Conservation (phyloP, 2,797 vertebrate genomes). For the Gila robusta region DNA sequence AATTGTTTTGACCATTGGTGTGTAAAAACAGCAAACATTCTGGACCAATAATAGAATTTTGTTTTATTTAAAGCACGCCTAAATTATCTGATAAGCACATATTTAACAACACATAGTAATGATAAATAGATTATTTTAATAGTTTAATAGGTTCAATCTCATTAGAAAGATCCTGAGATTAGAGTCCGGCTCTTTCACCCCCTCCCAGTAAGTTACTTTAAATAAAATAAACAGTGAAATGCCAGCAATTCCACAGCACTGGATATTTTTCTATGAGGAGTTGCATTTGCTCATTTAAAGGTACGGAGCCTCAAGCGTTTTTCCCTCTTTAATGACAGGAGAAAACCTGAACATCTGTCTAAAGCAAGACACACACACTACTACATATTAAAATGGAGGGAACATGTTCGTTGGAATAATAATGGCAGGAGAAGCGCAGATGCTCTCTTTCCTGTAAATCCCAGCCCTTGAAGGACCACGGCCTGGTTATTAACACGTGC, state of each 20-base stretch:
- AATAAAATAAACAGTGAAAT: constrained; percentile 3
- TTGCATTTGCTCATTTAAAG: constrained; percentile 17
- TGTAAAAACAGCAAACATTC: not conserved
- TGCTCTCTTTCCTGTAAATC: constrained; percentile 39
- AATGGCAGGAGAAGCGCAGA: constrained; percentile 34
- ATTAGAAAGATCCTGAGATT: not conserved
- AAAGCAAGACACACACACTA: constrained; percentile 9
- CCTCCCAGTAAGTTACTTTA: not conserved
- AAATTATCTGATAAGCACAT: not conserved
- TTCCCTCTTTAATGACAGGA: constrained; percentile 18
- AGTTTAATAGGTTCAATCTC: not conserved
- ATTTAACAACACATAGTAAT: not conserved
- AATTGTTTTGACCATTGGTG: not conserved
- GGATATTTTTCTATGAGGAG: constrained; percentile 1
- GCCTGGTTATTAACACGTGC: constrained; percentile 47
- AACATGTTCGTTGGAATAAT: constrained; percentile 27
- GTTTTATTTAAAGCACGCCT: not conserved
- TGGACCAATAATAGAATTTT: not conserved
- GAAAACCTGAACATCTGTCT: constrained; percentile 42
- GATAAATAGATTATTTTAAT: not conserved
- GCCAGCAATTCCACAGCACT: not conserved
- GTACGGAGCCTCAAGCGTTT: not conserved
- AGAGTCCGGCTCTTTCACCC: not conserved
- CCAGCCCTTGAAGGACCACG: constrained; percentile 6
- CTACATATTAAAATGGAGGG: constrained; percentile 7